phyloP scores from a whole-genome alignment of 1,140 invertebrate genomes.

The Leguminivora glycinivorella region DNA sequence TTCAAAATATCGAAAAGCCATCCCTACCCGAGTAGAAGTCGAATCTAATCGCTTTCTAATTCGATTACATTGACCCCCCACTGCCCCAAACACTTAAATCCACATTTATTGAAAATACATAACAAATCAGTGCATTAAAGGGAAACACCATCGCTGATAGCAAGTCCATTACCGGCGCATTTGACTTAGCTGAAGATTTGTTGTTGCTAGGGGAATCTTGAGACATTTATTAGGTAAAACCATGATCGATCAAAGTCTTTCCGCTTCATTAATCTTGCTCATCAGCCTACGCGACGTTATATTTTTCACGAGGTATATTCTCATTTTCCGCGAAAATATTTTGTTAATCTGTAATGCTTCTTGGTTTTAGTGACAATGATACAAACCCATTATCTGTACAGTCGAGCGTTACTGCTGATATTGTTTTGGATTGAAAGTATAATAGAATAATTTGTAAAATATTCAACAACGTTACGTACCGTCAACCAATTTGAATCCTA shows the following conservation, averaged over 20 bases:
- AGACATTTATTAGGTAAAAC: conserved; percentile 61
- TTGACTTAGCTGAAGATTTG: conserved; percentile 46
- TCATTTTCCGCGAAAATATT: conserved; percentile 52
- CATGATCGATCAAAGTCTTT: conserved; percentile 70
- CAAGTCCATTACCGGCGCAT: conserved; percentile 44
- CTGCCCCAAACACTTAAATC: neutral
- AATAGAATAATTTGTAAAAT: no score
- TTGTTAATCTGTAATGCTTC: conserved; percentile 39
- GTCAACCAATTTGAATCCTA: no score
- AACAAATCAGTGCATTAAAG: conserved; percentile 13
- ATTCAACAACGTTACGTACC: no score
- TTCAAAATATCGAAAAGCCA: no score
- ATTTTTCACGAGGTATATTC: conserved; percentile 56
- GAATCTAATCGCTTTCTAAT: no score
- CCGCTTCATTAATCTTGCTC: conserved; percentile 71
- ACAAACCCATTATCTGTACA: neutral
- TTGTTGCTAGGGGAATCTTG: conserved; percentile 43
- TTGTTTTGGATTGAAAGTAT: no score
- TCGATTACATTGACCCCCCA: no score
- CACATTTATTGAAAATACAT: conserved; percentile 9
- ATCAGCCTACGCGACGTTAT: conserved; percentile 56
- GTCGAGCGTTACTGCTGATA: neutral
- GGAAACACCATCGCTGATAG: conserved; percentile 5
- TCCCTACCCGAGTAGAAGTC: no score
- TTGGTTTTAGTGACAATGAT: conserved; percentile 14